Evolutionary conservation across 2,888 invertebrate genomes (phyloP).

Genomic region (Andrena marginata): DNA sequence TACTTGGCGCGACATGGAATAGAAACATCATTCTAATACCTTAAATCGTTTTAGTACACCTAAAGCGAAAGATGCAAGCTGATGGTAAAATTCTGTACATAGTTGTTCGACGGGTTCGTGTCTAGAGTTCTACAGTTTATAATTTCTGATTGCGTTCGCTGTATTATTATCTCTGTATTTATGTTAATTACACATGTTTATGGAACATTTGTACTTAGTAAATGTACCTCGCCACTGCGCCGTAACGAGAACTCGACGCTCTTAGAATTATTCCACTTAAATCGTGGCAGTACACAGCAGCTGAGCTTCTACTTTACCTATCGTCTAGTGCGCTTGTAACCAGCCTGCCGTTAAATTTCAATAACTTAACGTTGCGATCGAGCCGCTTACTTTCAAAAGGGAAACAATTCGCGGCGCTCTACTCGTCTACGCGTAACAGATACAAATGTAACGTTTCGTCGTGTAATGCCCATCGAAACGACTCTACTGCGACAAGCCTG

Average conservation of each 20-base stretch:
- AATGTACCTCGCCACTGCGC: slow-evolving; percentile 61
- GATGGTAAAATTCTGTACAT: slow-evolving; percentile 26
- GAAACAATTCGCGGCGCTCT: neutral
- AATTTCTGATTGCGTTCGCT: slow-evolving; percentile 31
- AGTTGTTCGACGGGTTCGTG: slow-evolving; percentile 42
- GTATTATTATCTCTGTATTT: slow-evolving; percentile 35
- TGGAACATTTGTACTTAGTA: slow-evolving; percentile 70
- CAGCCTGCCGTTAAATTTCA: neutral
- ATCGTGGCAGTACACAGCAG: slow-evolving; percentile 2
- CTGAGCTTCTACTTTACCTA: neutral
- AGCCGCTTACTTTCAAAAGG: neutral
- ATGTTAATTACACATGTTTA: slow-evolving; percentile 45
- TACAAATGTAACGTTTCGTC: slow-evolving; percentile 16
- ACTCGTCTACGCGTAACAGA: neutral
- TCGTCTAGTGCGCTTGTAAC: slow-evolving; percentile 1
- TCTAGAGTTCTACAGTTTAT: slow-evolving; percentile 32
- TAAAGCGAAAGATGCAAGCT: neutral
- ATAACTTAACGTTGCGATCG: neutral
- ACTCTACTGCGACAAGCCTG: slow-evolving; percentile 51
- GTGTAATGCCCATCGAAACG: slow-evolving; percentile 66
- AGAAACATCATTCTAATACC: slow-evolving; percentile 1
- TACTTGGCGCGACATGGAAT: neutral
- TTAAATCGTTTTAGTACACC: neutral
- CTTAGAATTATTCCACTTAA: slow-evolving; percentile 21
- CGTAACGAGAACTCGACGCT: slow-evolving; percentile 14